Evolutionary conservation across 1,140 invertebrate species (phyloP).

Genomic region (Brachionus rotundiformis): DNA sequence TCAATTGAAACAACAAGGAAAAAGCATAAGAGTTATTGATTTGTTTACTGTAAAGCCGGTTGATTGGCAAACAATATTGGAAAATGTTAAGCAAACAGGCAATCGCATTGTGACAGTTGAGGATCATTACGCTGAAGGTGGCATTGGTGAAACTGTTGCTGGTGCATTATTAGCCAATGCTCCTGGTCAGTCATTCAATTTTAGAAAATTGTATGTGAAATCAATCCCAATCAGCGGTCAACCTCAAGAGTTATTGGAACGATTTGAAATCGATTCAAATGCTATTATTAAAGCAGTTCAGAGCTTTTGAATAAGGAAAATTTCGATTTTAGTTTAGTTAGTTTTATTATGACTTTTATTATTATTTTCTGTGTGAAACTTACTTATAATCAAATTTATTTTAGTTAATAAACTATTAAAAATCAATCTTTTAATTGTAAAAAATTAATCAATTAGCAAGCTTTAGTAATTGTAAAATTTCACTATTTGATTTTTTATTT

Average conservation of each 20-base stretch:
- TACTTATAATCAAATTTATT: background rate
- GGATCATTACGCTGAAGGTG: slow-evolving; percentile 91
- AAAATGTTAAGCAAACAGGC: slow-evolving; percentile 76
- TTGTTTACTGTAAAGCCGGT: slow-evolving; percentile 94
- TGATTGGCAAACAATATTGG: slow-evolving; percentile 76
- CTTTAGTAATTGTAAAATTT: too few species aligned
- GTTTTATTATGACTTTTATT: background rate
- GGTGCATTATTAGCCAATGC: slow-evolving; percentile 69
- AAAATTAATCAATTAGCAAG: too few species aligned
- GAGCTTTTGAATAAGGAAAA: slow-evolving; percentile 5
- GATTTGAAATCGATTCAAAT: slow-evolving; percentile 52
- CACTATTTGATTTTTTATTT: too few species aligned
- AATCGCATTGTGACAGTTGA: slow-evolving; percentile 88
- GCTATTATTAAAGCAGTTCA: slow-evolving; percentile 34
- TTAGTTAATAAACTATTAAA: background rate
- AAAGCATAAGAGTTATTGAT: slow-evolving; percentile 81
- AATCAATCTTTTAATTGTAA: background rate
- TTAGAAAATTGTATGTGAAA: slow-evolving; percentile 50
- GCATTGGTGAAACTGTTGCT: slow-evolving; percentile 89
- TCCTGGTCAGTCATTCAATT: background rate
- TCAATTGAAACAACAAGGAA: slow-evolving; percentile 69
- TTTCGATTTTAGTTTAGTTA: background rate
- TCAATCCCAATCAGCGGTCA: slow-evolving; percentile 53
- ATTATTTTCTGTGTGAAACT: background rate
- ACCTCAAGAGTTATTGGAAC: slow-evolving; percentile 52